phyloP scores from a whole-genome alignment of 1,140 invertebrate genomes.

The Dendrolimus punctatus region DNA sequence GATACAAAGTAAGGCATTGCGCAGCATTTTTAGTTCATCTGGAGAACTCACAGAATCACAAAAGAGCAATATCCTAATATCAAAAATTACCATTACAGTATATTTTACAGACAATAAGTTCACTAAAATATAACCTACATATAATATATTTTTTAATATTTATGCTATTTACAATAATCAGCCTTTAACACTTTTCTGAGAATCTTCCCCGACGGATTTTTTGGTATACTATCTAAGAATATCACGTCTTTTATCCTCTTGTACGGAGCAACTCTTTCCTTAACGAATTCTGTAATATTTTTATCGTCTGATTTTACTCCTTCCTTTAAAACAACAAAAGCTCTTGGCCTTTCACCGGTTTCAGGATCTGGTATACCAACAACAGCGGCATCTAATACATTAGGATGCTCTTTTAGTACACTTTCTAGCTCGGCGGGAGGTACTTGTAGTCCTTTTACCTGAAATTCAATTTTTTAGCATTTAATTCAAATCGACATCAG shows the following conservation, averaged over 20 bases:
- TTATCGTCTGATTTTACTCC: conserved; percentile 44
- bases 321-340: conserved; percentile 75
- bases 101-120: too few species aligned
- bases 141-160: neutral
- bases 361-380: conserved; percentile 83
- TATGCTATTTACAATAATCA: conserved; percentile 16
- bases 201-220: conserved; percentile 84
- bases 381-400: conserved; percentile 85
- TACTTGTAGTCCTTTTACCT: conserved; percentile 81
- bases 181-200: conserved; percentile 74
- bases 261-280: conserved; percentile 77
- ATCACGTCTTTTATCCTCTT: conserved; percentile 79
- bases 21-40: too few species aligned
- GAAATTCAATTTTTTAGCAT: conserved; percentile 7
- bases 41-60: too few species aligned
- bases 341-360: conserved; percentile 84
- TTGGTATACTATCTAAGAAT: conserved; percentile 80
- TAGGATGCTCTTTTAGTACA: conserved; percentile 81
- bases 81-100: too few species aligned
- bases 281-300: conserved; percentile 74
- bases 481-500: too few species aligned
- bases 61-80: too few species aligned
- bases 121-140: too few species aligned
- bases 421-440: conserved; percentile 91
- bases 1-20: too few species aligned